A percentile compares a stretch with the other conserved stretches of the same genome.
These are phyloP conservation scores for Eubasilissa regina DNA, from an alignment of 1,140 invertebrate species.

Conservation along the genomic window DNA sequence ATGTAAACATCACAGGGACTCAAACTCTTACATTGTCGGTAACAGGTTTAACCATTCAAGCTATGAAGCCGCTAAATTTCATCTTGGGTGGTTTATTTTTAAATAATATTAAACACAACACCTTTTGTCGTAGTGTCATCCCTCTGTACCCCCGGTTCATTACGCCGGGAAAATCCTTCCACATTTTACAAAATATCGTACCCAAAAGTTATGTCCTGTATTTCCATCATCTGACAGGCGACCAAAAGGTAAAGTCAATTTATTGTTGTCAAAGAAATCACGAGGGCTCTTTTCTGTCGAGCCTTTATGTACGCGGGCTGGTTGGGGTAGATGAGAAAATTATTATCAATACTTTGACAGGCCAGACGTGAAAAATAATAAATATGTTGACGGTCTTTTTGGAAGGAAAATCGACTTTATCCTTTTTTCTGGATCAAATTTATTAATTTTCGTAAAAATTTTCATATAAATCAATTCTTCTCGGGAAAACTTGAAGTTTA, in stretches of 20 bases:
- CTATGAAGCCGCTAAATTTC: too few relatives aligned
- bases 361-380: conserved; percentile 2
- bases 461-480: too few relatives aligned
- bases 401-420: background rate
- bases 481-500: too few relatives aligned
- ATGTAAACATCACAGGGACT: too few relatives aligned
- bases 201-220: conserved; percentile 15
- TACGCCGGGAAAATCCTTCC: background rate
- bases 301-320: background rate
- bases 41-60: too few relatives aligned
- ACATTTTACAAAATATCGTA: conserved; percentile 3
- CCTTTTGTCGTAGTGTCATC: too few relatives aligned
- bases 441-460: too few relatives aligned
- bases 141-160: too few relatives aligned
- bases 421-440: too few relatives aligned
- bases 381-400: conserved; percentile 12
- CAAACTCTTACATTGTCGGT: too few relatives aligned
- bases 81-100: too few relatives aligned
- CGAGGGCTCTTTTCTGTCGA: conserved; percentile 18
- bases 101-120: too few relatives aligned
- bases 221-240: conserved; percentile 12
- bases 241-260: conserved; percentile 18
- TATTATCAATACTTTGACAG: conserved; percentile 29
- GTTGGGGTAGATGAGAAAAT: background rate
- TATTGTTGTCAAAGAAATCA: conserved; percentile 15